phyloP scores from a whole-genome alignment of 2,797 vertebrate genomes.

The Acanthornis magna region DNA sequence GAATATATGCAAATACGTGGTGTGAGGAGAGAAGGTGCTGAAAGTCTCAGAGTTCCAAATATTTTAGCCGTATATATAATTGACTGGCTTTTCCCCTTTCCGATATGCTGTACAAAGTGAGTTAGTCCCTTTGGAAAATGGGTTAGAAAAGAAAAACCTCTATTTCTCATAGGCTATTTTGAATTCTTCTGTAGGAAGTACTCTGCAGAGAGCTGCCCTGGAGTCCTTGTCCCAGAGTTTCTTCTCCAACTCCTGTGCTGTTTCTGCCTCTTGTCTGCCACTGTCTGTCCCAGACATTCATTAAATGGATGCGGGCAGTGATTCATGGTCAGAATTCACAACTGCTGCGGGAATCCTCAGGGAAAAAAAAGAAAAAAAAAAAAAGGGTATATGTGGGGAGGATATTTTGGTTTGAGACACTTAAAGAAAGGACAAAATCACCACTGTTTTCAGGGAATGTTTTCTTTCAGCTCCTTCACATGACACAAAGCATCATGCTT shows the following conservation, averaged over 20 bases:
- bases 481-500: background rate
- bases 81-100: background rate
- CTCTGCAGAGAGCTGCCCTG: background rate
- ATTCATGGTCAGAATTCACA: background rate
- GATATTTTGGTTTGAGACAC: background rate
- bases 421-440: background rate
- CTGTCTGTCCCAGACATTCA: background rate
- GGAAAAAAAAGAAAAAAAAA: accelerated
- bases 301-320: background rate
- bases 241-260: background rate
- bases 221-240: background rate
- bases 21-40: background rate
- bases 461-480: background rate
- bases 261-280: background rate
- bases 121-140: background rate
- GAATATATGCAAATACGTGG: background rate
- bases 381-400: accelerated
- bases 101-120: background rate
- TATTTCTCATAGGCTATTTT: background rate
- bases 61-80: background rate
- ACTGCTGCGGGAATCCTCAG: background rate
- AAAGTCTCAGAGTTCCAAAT: background rate
- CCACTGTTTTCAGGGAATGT: background rate
- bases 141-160: background rate
- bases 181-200: background rate